These are phyloP conservation scores for Macquaria australasica DNA, from an alignment of 2,113 vertebrate genomes.

Conservation along the genomic window DNA sequence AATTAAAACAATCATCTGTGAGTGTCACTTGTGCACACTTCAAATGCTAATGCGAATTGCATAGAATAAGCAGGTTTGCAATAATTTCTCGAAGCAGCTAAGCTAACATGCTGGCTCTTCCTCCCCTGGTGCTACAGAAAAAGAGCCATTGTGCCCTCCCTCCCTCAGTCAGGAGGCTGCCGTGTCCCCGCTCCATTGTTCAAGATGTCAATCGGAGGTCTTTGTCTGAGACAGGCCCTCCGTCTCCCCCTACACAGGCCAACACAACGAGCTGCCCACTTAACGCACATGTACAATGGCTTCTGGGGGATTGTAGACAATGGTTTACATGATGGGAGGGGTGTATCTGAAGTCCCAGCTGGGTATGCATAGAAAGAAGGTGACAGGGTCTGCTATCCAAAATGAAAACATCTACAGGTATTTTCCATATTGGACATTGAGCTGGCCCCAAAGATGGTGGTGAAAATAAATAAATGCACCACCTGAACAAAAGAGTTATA, in stretches of 20 bases:
- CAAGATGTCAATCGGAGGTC: slow-evolving; percentile 59
- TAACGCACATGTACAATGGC: slow-evolving; percentile 28
- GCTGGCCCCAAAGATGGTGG: not conserved
- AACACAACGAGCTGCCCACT: slow-evolving; percentile 61
- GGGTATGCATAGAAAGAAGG: not conserved
- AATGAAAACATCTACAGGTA: not conserved
- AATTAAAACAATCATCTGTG: not conserved
- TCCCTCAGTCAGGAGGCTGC: slow-evolving; percentile 62
- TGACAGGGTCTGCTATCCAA: not conserved
- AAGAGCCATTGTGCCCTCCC: slow-evolving; percentile 66
- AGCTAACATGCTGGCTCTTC: slow-evolving; percentile 30
- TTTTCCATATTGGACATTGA: not conserved
- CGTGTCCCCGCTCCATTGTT: slow-evolving; percentile 80
- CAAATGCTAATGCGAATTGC: not conserved
- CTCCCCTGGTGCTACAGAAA: slow-evolving; percentile 40
- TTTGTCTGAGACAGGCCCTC: slow-evolving; percentile 65
- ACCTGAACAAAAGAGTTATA: not conserved
- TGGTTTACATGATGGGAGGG: slow-evolving; percentile 10
- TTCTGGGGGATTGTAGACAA: slow-evolving; percentile 29
- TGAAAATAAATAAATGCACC: not conserved
- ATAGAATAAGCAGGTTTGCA: not conserved
- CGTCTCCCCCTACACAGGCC: slow-evolving; percentile 31
- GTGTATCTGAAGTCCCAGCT: slow-evolving; percentile 15
- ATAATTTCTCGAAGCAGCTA: not conserved
- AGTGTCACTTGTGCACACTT: not conserved